Evolutionary conservation across 64 coral and sea anemone species (phyloP), one percentile per base, ranked within the genome.

Genomic region (Cladopsammia gracilis): DNA sequence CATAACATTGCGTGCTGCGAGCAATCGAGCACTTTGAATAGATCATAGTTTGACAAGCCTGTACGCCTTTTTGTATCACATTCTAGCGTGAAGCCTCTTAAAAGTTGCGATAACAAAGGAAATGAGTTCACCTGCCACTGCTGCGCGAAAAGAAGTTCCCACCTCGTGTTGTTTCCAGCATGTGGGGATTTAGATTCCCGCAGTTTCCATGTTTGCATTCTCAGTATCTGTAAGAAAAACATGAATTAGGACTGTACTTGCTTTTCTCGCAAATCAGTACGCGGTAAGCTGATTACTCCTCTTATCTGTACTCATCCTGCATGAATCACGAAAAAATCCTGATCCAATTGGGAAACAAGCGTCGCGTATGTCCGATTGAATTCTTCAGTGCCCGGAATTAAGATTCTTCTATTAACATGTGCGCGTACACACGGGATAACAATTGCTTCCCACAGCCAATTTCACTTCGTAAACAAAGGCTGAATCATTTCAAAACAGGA

Each of bases 261-360:
- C 52, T 53, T 77, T 59, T 56, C 56, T 58, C 4, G 52, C 56
- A 25, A 69, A n/a, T 69, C 65, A 69, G 23, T 15, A 44, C 10
- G 26, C 79, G 58, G 79, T 64, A 68, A 84, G 47, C 80, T 23
- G 42, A 22, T 23, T 48, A 84, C 50, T 67, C 60, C 45, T 24
- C 62, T 84, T 68, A 84, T 50, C 43, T 18, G 7, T 67, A 23
- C 68, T 84, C 46, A 68, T 84, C 80, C 19, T 68, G 16, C 48
- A 67, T 84, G 80, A 62, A 19, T 66, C 44, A 68, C 80, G 44
- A 51, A 84, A 48, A 83, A 66, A 62, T 43, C 44, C 22, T 84
- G 62, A 84, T 84, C 80, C 80, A 84, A 84, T 84, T 84, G 80
- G 80, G 80, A 84, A 84, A 45, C 50, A 47, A 12, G 43, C 67